Conservation (phyloP, 2,888 invertebrate species). For the Melangyna quadrimaculata region DNA sequence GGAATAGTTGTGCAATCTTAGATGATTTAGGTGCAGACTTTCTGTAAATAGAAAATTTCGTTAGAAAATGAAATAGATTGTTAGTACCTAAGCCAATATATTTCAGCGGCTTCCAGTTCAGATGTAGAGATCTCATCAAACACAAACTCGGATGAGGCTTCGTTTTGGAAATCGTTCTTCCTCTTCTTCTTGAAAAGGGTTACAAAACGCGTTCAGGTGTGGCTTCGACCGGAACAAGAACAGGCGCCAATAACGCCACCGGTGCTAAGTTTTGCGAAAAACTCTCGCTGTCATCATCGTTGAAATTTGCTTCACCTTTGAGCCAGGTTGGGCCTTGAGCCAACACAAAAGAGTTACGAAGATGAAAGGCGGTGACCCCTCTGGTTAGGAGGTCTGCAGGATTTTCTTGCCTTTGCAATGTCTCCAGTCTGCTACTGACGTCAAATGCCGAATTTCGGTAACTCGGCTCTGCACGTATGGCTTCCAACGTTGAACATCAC, state of each 20-base stretch:
- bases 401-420: slow-evolving; percentile 16
- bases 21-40: slow-evolving; percentile 16
- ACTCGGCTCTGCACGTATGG: slow-evolving; percentile 34
- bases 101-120: slow-evolving; percentile 10
- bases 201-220: neutral
- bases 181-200: neutral
- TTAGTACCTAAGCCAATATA: slow-evolving; percentile 29
- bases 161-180: neutral
- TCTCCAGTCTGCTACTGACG: slow-evolving; percentile 24
- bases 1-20: slow-evolving; percentile 1
- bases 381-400: slow-evolving; percentile 6
- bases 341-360: neutral
- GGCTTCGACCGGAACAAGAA: neutral
- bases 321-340: slow-evolving; percentile 1
- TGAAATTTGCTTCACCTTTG: neutral
- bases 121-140: neutral
- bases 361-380: neutral
- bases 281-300: neutral
- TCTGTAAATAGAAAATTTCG: slow-evolving; percentile 30
- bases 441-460: slow-evolving; percentile 21
- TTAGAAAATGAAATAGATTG: slow-evolving; percentile 13
- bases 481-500: slow-evolving; percentile 26
- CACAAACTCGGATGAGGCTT: neutral
- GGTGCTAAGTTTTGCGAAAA: neutral
- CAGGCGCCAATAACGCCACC: slow-evolving; percentile 1